Evolutionary conservation across 2,888 invertebrate species (phyloP).

Genomic region (Oscheius sp.): DNA sequence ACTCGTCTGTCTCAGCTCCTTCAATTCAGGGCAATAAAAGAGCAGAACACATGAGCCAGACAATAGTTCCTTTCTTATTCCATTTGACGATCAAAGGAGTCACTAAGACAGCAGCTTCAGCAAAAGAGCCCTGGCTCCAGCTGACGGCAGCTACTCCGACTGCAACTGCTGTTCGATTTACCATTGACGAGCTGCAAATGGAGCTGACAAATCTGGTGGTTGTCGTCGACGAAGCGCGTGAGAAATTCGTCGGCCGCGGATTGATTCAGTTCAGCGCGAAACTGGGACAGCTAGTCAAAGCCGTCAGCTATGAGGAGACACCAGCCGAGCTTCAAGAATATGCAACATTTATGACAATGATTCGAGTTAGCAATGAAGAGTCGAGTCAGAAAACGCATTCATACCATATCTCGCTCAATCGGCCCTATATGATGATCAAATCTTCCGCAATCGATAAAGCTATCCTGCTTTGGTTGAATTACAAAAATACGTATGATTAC

Average conservation of each 20-base stretch:
- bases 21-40: too few species aligned
- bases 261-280: conserved; percentile 92
- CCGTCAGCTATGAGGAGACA: conserved; percentile 94
- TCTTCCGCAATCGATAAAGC: conserved; percentile 97
- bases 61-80: not conserved
- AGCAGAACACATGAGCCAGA: not conserved
- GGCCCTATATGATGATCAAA: conserved; percentile 94
- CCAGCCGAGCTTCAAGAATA: conserved; percentile 96
- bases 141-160: conserved; percentile 97
- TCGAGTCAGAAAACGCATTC: conserved; percentile 47
- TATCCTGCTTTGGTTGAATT: conserved; percentile 97
- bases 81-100: not conserved
- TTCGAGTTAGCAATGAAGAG: conserved; percentile 63
- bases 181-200: conserved; percentile 93
- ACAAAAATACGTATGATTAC: conserved; percentile 98
- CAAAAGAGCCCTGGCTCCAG: conserved; percentile 80
- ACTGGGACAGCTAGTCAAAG: conserved; percentile 84
- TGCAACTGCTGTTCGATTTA: conserved; percentile 91
- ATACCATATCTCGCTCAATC: conserved; percentile 81
- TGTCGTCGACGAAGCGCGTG: conserved; percentile 13
- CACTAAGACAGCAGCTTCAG: conserved; percentile 43
- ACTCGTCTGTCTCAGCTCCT: too few species aligned
- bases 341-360: conserved; percentile 90
- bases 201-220: conserved; percentile 74
- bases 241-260: conserved; percentile 75